A percentile compares a stretch with the other conserved stretches of the same genome.
Conservation (phyloP, 2,113 vertebrate species). For the Petaurus breviceps region DNA sequence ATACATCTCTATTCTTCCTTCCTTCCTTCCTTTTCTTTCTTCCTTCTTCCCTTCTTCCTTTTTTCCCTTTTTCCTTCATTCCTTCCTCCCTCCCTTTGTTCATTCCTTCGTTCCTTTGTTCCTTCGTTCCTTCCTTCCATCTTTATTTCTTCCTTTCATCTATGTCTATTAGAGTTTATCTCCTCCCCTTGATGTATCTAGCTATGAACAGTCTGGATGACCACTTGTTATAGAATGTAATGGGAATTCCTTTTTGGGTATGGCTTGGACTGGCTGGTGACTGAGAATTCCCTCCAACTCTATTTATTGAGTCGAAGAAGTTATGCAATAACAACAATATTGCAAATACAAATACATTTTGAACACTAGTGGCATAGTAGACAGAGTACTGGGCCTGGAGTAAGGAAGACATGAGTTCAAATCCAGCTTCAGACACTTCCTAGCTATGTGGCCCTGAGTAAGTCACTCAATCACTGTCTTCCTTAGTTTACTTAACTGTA, state of each 20-base stretch:
- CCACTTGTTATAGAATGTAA: neutral
- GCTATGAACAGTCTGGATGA: neutral
- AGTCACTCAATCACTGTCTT: neutral
- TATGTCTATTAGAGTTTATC: neutral
- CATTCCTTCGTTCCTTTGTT: too few species aligned
- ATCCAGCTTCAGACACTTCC: neutral
- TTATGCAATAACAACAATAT: neutral
- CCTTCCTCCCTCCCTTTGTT: too few species aligned
- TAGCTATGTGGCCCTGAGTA: neutral
- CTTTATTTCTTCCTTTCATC: too few species aligned
- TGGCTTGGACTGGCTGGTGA: neutral
- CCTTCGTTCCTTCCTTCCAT: too few species aligned
- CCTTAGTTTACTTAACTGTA: slow-evolving; percentile 27
- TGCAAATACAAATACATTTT: neutral
- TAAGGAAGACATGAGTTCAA: neutral
- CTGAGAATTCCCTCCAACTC: neutral
- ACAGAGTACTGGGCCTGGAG: neutral
- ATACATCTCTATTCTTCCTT: too few species aligned
- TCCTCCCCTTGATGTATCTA: neutral
- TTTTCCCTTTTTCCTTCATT: too few species aligned
- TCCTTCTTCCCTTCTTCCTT: too few species aligned
- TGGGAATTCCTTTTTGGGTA: neutral
- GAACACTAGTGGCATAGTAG: neutral
- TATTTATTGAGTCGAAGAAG: neutral
- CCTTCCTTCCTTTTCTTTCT: too few species aligned